Base-by-base conservation (phyloP, 2,113 vertebrate genomes). In the Uria lomvia region DNA sequence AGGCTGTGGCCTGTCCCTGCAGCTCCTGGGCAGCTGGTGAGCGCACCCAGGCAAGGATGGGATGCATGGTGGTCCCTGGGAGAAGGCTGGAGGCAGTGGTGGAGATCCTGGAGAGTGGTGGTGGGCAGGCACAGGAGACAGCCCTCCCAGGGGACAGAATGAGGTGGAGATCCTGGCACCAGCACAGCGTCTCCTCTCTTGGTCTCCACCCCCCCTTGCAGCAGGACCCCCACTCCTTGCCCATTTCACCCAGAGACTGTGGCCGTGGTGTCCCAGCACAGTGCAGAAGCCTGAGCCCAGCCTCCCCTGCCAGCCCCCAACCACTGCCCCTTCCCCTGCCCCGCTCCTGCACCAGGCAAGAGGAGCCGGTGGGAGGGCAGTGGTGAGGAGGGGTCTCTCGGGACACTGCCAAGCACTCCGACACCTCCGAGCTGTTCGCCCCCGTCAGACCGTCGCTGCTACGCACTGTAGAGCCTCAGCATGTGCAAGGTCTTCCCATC, bases 381-480 rank as follows among this genome's bases (percentile, higher is more conserved):
- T 1, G 6, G 34, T 11, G 36, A 55, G 30, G 47, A 19, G 12
- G 24, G 20, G 26, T 38, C 32, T 47, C 81, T 56, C 1, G 7
- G 77, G 49, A 65, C 42, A 24, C 63, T 12, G 7, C 1, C 20
- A 11, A 88, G 65, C 27, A 42, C 34, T 50, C 3, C 2, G 0
- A 34, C 67, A 49, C 20, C 52, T 52, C 42, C 3, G 4, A 38
- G 21, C 27, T 15, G 6, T 19, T 75, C 55, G 2, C n/a, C 42
- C 80, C 1, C 0, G 1, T 17, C 40, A 13, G 23, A 21, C 16
- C 8, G 2, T 60, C 50, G 3, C 85, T 29, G 58, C 21, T 65
- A 97, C 95, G 5, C 47, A 97, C 96, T 97, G 90, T 96, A 96
- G 84, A 97, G 96, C 71, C 82, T 88, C 92, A 96, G 63, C 90